Evolutionary conservation across 2,797 vertebrate species (phyloP).

Genomic region (Mus caroli): DNA sequence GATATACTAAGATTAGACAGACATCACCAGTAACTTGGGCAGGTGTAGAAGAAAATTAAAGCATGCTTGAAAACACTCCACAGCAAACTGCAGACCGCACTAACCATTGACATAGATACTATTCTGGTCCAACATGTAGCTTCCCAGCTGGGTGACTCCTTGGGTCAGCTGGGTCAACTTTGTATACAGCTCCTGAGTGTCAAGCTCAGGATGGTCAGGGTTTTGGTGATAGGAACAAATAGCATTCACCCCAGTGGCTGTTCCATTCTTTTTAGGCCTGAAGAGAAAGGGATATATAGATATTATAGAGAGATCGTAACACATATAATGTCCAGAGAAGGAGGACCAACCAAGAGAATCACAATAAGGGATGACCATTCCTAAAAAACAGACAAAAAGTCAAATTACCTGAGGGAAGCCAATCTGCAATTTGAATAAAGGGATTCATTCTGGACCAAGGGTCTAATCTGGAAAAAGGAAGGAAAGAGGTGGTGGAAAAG

Average conservation of each 20-base stretch:
- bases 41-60: not conserved
- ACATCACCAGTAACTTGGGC: not conserved
- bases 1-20: not conserved
- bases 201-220: slow-evolving; percentile 51
- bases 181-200: slow-evolving; percentile 79
- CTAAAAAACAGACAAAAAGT: not conserved
- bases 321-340: not conserved
- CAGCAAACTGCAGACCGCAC: not conserved
- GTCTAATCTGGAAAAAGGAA: slow-evolving; percentile 60
- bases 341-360: not conserved
- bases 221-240: slow-evolving; percentile 49
- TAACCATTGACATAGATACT: slow-evolving; percentile 86
- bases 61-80: not conserved
- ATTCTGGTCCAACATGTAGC: slow-evolving; percentile 83
- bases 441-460: slow-evolving; percentile 78
- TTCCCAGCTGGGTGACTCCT: slow-evolving; percentile 80
- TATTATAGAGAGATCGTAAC: not conserved
- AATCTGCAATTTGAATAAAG: slow-evolving; percentile 78
- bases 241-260: not conserved
- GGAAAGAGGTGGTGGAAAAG: not conserved
- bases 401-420: slow-evolving; percentile 84
- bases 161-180: slow-evolving; percentile 85
- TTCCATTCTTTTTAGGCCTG: slow-evolving; percentile 66
- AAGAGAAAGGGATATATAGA: not conserved
- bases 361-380: not conserved